A percentile compares a stretch with the other conserved stretches of the same genome.
These are phyloP conservation scores for Halyomorpha halys DNA, from an alignment of 1,140 invertebrate species.

Conservation along the genomic window DNA sequence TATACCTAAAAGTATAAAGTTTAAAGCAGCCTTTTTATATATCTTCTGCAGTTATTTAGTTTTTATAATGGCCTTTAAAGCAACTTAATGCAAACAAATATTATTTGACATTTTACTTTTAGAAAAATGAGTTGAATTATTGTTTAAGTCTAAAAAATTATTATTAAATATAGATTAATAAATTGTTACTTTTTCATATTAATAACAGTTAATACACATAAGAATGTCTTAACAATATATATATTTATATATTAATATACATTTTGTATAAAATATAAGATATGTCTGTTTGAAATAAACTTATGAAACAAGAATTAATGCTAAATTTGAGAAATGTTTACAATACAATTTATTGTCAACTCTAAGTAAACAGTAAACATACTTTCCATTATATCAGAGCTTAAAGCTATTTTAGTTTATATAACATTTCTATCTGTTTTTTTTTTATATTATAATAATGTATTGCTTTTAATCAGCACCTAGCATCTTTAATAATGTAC, in stretches of 20 bases:
- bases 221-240: too few relatives aligned
- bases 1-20: too few relatives aligned
- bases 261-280: slow-evolving; percentile 21
- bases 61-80: too few relatives aligned
- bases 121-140: too few relatives aligned
- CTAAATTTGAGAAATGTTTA: slow-evolving; percentile 15
- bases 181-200: too few relatives aligned
- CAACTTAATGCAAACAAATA: too few relatives aligned
- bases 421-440: slow-evolving; percentile 11
- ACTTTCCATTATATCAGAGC: slow-evolving; percentile 11
- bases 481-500: slow-evolving; percentile 22
- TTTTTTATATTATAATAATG: slow-evolving; percentile 7
- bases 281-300: slow-evolving; percentile 23
- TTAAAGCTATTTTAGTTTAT: slow-evolving; percentile 16
- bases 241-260: neutral
- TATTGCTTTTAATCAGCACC: slow-evolving; percentile 24
- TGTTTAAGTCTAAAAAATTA: too few relatives aligned
- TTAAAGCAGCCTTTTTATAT: too few relatives aligned
- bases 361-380: slow-evolving; percentile 19
- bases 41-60: too few relatives aligned
- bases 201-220: too few relatives aligned
- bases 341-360: slow-evolving; percentile 25
- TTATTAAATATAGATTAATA: too few relatives aligned
- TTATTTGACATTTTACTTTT: too few relatives aligned
- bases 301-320: slow-evolving; percentile 9